A percentile compares a stretch with the other conserved stretches of the same genome.
Evolutionary conservation across 2,113 vertebrate species (phyloP).

Genomic region (Oreamnos americanus): DNA sequence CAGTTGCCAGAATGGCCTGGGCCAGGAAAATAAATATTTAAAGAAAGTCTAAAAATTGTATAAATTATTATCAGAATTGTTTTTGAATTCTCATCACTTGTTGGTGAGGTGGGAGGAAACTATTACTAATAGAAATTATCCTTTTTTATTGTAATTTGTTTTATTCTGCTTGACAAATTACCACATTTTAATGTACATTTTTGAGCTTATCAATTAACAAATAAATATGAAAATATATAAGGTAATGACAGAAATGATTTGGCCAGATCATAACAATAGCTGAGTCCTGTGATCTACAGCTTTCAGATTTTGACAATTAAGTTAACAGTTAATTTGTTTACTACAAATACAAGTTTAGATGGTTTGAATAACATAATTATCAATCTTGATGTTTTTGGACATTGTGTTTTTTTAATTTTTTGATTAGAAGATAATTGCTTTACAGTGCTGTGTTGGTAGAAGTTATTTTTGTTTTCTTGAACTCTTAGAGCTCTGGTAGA

Average conservation of each 20-base stretch:
- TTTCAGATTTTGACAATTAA: constrained; percentile 27
- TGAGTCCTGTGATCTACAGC: not conserved
- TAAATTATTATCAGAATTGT: not conserved
- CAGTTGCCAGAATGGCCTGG: not conserved
- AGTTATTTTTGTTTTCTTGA: not conserved
- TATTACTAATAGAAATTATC: not conserved
- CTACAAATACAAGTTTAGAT: not conserved
- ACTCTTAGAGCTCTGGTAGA: not conserved
- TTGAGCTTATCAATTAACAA: not conserved
- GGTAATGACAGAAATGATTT: constrained; percentile 30
- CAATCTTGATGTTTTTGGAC: not conserved
- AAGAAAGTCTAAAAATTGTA: not conserved
- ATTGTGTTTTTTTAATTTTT: not conserved
- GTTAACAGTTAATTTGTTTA: not conserved
- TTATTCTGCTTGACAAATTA: not conserved
- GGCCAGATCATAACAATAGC: not conserved
- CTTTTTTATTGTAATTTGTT: constrained; percentile 68
- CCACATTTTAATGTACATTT: not conserved
- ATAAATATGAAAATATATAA: not conserved
- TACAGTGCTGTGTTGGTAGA: not conserved
- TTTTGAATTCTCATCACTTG: not conserved
- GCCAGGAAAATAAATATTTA: not conserved
- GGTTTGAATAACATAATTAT: constrained; percentile 5
- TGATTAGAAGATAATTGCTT: not conserved
- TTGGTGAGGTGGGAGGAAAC: not conserved